Evolutionary conservation across 2,888 invertebrate genomes (phyloP).

Genomic region (Luperina nickerlii): DNA sequence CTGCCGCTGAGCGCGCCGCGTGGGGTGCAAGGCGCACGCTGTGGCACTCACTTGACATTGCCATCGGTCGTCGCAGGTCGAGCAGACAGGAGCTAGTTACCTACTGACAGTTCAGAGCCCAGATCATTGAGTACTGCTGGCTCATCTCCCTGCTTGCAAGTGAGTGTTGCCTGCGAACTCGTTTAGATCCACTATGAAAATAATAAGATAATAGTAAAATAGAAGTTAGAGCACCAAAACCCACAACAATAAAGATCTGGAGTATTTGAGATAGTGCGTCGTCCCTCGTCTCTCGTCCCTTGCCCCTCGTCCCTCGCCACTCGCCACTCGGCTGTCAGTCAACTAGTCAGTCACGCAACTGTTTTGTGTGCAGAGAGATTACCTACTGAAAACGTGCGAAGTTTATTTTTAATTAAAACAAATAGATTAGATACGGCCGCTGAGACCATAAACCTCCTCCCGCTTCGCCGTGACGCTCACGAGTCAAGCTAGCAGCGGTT

Average conservation of each 20-base stretch:
- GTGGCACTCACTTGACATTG: not conserved
- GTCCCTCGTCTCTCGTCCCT: not conserved
- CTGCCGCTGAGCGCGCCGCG: too few species aligned
- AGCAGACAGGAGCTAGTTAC: not conserved
- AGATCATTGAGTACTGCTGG: not conserved
- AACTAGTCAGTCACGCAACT: slow-evolving; percentile 14
- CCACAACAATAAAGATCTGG: not conserved
- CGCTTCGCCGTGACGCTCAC: not conserved
- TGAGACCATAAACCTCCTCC: not conserved
- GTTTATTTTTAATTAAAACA: slow-evolving; percentile 12
- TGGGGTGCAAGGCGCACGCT: too few species aligned
- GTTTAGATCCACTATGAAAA: not conserved
- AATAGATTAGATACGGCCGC: slow-evolving; percentile 28
- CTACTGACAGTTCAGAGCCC: not conserved
- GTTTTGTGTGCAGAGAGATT: not conserved
- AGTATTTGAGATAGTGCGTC: slow-evolving; percentile 1
- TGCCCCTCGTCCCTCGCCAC: not conserved
- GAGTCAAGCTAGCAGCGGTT: not conserved
- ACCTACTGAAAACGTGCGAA: not conserved
- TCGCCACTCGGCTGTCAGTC: slow-evolving; percentile 13
- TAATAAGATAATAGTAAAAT: too few species aligned
- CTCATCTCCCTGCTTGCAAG: not conserved
- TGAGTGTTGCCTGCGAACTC: not conserved
- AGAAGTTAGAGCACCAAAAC: not conserved
- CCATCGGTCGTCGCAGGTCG: not conserved